Percentiles rank a stretch among this genome's conserved stretches.
phyloP scores from a whole-genome alignment of 2,797 vertebrate genomes.

The Euthynnus affinis region DNA sequence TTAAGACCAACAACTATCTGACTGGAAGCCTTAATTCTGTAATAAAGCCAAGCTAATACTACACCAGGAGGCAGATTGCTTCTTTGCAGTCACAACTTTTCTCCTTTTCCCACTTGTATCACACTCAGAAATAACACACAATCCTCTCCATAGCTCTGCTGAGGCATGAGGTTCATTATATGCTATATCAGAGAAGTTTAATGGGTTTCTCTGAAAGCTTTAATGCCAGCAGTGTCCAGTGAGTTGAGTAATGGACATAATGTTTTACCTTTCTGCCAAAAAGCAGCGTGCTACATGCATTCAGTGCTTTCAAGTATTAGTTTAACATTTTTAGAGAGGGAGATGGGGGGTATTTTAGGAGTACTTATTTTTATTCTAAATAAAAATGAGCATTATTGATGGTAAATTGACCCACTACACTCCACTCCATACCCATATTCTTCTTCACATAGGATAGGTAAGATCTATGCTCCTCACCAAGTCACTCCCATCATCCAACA shows the following conservation, averaged over 20 bases:
- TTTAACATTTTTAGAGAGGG: not conserved
- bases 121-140: slow-evolving; percentile 2
- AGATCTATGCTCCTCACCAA: too few relatives aligned
- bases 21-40: slow-evolving; percentile 1
- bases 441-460: too few relatives aligned
- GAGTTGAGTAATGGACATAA: not conserved
- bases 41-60: slow-evolving; percentile 36
- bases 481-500: too few relatives aligned
- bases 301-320: not conserved
- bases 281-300: not conserved
- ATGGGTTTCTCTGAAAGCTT: not conserved
- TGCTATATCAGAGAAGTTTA: not conserved
- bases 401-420: too few relatives aligned
- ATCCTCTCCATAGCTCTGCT: slow-evolving; percentile 17
- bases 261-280: not conserved
- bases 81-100: slow-evolving; percentile 6
- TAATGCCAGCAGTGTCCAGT: not conserved
- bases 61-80: slow-evolving; percentile 25
- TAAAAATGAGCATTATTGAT: too few relatives aligned
- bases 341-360: too few relatives aligned
- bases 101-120: slow-evolving; percentile 9
- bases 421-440: too few relatives aligned
- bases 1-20: slow-evolving; percentile 9
- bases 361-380: too few relatives aligned
- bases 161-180: not conserved